These are phyloP conservation scores for Chironomus tepperi DNA, from an alignment of 1,140 invertebrate genomes.

Conservation along the genomic window DNA sequence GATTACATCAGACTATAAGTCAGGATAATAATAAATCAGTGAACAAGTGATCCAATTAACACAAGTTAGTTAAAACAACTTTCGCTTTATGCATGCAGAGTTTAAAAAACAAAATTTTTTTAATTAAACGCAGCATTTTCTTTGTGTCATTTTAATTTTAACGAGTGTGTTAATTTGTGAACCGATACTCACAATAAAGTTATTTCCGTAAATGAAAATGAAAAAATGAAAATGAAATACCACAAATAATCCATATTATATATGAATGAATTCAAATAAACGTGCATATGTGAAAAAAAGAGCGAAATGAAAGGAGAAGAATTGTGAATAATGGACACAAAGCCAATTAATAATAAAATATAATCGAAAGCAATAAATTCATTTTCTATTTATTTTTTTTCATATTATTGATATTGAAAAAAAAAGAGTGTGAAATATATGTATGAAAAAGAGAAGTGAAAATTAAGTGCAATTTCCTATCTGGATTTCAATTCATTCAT, in stretches of 20 bases:
- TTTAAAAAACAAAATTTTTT: neutral
- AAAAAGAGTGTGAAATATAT: neutral
- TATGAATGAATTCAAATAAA: neutral
- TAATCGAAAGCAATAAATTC: conserved; percentile 9
- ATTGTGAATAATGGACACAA: neutral
- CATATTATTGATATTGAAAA: neutral
- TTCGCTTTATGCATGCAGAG: neutral
- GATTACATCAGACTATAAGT: neutral
- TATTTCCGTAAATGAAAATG: no score
- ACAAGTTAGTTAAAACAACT: neutral
- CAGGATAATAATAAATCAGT: neutral
- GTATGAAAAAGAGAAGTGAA: neutral
- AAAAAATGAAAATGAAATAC: no score
- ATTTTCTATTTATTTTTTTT: neutral
- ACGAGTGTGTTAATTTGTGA: no score
- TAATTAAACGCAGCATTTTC: neutral
- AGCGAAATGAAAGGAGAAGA: neutral
- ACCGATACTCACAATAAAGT: no score
- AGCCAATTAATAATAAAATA: conserved; percentile 4
- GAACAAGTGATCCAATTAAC: conserved; percentile 8
- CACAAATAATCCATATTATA: neutral
- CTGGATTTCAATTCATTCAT: neutral
- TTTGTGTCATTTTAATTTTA: neutral
- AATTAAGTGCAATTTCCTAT: conserved; percentile 9
- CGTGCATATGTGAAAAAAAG: neutral